phyloP scores from a whole-genome alignment of 2,113 vertebrate species.

The Plestiodon gilberti region DNA sequence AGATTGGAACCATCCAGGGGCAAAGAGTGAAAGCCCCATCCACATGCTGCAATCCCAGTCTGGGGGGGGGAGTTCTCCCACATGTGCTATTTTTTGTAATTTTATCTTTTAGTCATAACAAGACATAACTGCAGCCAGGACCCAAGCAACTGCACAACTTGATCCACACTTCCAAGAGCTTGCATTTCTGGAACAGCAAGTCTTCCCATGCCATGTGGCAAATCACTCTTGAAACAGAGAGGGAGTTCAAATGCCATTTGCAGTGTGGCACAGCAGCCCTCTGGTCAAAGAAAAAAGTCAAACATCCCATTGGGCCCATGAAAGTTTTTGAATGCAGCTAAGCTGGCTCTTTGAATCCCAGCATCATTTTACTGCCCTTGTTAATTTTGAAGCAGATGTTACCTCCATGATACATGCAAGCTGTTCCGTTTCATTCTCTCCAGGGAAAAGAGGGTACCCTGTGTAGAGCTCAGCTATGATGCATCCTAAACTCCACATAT shows the following conservation, averaged over 20 bases:
- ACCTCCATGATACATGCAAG: constrained; percentile 97
- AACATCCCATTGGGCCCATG: neutral
- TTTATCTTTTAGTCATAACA: too few relatives aligned
- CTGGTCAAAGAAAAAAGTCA: neutral
- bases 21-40: too few relatives aligned
- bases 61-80: too few relatives aligned
- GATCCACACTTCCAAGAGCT: too few relatives aligned
- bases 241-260: neutral
- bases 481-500: constrained; percentile 97
- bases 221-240: neutral
- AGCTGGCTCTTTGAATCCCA: neutral
- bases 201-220: neutral
- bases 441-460: constrained; percentile 89
- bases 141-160: too few relatives aligned
- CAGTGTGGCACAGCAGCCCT: neutral
- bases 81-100: too few relatives aligned
- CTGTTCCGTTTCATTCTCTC: constrained; percentile 93
- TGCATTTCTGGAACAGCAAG: too few relatives aligned
- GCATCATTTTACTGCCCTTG: too few relatives aligned
- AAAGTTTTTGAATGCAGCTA: neutral
- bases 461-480: constrained; percentile 91
- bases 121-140: too few relatives aligned
- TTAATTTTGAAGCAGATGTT: neutral
- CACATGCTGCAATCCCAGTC: too few relatives aligned
- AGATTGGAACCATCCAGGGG: too few relatives aligned